Conservation (phyloP, 2,797 vertebrate species). For the Crocidura indochinensis region DNA sequence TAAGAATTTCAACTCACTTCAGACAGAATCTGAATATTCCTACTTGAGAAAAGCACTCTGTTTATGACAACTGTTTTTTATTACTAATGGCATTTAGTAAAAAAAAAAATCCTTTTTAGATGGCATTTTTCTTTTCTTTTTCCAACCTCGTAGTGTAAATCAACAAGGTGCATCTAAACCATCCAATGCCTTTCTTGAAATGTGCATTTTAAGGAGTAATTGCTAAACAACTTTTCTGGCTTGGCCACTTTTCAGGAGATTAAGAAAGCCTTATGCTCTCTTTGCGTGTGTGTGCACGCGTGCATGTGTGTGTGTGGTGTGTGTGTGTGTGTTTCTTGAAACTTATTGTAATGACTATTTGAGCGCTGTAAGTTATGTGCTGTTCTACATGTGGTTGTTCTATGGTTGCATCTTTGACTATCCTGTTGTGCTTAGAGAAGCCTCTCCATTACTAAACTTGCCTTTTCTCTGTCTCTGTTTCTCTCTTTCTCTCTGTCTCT, state of each 20-base stretch:
- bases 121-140: constrained; percentile 34
- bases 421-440: constrained; percentile 14
- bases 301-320: constrained; percentile 12
- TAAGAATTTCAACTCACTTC: constrained; percentile 66
- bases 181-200: constrained; percentile 87
- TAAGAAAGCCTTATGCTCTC: constrained; percentile 78
- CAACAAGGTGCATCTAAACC: constrained; percentile 86
- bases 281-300: constrained; percentile 27
- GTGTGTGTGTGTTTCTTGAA: constrained; percentile 42
- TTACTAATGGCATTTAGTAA: constrained; percentile 75
- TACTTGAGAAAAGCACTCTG: constrained; percentile 70
- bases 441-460: neutral
- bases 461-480: constrained; percentile 66
- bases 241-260: constrained; percentile 78
- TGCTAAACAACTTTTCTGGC: constrained; percentile 45
- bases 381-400: constrained; percentile 54
- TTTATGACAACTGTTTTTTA: constrained; percentile 78
- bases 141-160: constrained; percentile 70
- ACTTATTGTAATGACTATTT: constrained; percentile 65
- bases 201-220: constrained; percentile 66
- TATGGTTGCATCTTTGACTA: constrained; percentile 63
- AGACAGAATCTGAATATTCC: constrained; percentile 30
- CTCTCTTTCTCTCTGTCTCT: constrained; percentile 60
- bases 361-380: constrained; percentile 67
- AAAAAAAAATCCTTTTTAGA: constrained; percentile 70